Evolutionary conservation across 1,140 invertebrate species (phyloP).

Genomic region (Microplitis demolitor): DNA sequence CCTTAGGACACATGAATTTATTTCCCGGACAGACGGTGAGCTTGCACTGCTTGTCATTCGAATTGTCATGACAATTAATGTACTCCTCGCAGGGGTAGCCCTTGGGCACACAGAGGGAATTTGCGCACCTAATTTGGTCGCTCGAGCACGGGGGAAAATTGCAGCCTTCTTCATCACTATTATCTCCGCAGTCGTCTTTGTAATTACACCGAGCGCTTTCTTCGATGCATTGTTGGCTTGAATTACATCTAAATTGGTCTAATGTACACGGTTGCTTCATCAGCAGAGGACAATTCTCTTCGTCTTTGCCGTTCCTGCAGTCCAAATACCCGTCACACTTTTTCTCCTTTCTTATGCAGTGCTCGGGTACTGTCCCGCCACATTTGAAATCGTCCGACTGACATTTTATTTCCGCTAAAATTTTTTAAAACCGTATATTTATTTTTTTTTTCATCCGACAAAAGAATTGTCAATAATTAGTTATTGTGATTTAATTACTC

Average conservation of each 20-base stretch:
- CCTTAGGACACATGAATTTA: slow-evolving; percentile 88
- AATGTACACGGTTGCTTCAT: slow-evolving; percentile 68
- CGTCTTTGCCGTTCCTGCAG: slow-evolving; percentile 86
- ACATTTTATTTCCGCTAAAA: slow-evolving; percentile 83
- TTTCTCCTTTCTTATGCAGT: slow-evolving; percentile 85
- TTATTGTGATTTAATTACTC: slow-evolving; percentile 64
- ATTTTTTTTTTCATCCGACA: background rate
- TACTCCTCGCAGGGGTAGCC: slow-evolving; percentile 83
- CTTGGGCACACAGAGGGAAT: slow-evolving; percentile 89
- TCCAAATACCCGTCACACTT: slow-evolving; percentile 88
- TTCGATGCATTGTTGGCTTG: slow-evolving; percentile 84
- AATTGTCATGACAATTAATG: slow-evolving; percentile 83
- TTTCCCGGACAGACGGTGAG: slow-evolving; percentile 87
- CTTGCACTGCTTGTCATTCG: slow-evolving; percentile 89
- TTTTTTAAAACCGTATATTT: background rate
- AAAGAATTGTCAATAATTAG: background rate
- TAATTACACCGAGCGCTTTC: slow-evolving; percentile 83
- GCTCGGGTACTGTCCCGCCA: slow-evolving; percentile 66
- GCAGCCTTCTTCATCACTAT: slow-evolving; percentile 85
- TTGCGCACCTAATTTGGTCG: slow-evolving; percentile 91
- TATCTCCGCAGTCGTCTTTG: slow-evolving; percentile 87
- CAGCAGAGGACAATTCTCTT: slow-evolving; percentile 71
- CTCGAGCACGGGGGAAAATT: slow-evolving; percentile 88
- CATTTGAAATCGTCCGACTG: slow-evolving; percentile 83
- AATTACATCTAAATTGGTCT: slow-evolving; percentile 88